Percentiles rank a stretch among this genome's conserved stretches.
Conservation (phyloP, 2,888 invertebrate genomes). For the Tachina fera region DNA sequence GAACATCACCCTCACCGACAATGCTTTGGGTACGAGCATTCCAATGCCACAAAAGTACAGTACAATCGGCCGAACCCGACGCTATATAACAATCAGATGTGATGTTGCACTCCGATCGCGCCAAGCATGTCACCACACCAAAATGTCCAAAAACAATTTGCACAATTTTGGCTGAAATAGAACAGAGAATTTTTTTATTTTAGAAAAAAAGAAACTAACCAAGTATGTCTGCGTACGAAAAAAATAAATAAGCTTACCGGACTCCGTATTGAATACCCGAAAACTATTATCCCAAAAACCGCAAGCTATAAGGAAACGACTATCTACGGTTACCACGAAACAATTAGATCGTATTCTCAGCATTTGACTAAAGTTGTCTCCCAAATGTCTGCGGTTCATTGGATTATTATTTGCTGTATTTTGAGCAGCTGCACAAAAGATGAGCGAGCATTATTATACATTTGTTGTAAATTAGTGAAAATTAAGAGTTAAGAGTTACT, state of each 20-base stretch:
- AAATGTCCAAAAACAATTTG: constrained; percentile 99
- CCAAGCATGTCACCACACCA: constrained; percentile 98
- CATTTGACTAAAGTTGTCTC: constrained; percentile 99
- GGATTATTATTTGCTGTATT: constrained; percentile 89
- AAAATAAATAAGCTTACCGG: constrained; percentile 90
- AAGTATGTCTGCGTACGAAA: neutral
- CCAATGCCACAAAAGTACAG: constrained; percentile 99
- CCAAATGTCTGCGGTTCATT: constrained; percentile 92
- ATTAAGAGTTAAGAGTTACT: constrained; percentile 79
- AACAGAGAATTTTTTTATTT: neutral
- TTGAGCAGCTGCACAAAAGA: constrained; percentile 85
- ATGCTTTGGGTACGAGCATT: constrained; percentile 98
- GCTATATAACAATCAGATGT: constrained; percentile 99
- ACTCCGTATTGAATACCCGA: constrained; percentile 97
- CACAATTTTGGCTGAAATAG: constrained; percentile 93
- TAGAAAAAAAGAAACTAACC: neutral
- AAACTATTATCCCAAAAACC: constrained; percentile 99
- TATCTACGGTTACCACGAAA: constrained; percentile 99
- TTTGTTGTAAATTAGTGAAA: neutral
- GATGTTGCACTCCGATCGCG: constrained; percentile 98
- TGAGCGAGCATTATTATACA: neutral
- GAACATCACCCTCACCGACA: constrained; percentile 97
- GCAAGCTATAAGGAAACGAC: constrained; percentile 97
- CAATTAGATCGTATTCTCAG: constrained; percentile 96
- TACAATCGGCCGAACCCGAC: constrained; percentile 98